Base-by-base conservation (phyloP, 2,113 vertebrate genomes). In the Silurus asotus region DNA sequence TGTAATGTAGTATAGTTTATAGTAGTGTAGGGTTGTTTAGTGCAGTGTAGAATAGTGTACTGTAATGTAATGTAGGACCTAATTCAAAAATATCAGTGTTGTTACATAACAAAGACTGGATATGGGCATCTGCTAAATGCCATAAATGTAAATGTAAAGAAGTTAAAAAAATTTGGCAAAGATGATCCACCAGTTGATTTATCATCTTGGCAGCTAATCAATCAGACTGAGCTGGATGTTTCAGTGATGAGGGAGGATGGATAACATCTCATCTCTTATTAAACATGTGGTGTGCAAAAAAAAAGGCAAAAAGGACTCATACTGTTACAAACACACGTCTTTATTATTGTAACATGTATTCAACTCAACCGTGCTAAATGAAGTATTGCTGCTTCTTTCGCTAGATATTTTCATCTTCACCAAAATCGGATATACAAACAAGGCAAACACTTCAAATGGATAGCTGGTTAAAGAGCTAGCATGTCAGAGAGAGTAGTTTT, bases 331-430 rank as follows among this genome's bases (percentile, higher is more conserved):
- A 62, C 49, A 77, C 77, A 45, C 81, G 8, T 37, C 62, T 85
- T 85, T 69, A 45, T 80, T 88, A 85, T 37, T n/a, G 72, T 58
- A 37, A 87, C 80, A 74, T 88, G 86, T 88, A 87, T 86, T 89
- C 28, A 88, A 83, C 70, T 65, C 83, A 76, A 53, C 48, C 78
- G 83, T 85, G 64, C 78, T 87, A 72, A 80, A 75, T 74, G 55
- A n/a, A 85, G 84, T 45, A 82, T 64, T 59, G 67, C 83, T 83
- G 45, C 37, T 61, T 86, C 56, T 75, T 84, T 25, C 19, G 76
- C 37, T 82, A 80, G 84, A 51, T 49, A 83, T 61, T 77, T 69
- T 64, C 25, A 75, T 75, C 65, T 48, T 61, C 51, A 67, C 25
- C 61, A 53, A 37, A 37, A 72, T 72, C 11, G 17, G 69, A 70